A percentile compares a stretch with the other conserved stretches of the same genome.
Evolutionary conservation across 2,113 vertebrate genomes (phyloP).

Genomic region (Fregetta grallaria): DNA sequence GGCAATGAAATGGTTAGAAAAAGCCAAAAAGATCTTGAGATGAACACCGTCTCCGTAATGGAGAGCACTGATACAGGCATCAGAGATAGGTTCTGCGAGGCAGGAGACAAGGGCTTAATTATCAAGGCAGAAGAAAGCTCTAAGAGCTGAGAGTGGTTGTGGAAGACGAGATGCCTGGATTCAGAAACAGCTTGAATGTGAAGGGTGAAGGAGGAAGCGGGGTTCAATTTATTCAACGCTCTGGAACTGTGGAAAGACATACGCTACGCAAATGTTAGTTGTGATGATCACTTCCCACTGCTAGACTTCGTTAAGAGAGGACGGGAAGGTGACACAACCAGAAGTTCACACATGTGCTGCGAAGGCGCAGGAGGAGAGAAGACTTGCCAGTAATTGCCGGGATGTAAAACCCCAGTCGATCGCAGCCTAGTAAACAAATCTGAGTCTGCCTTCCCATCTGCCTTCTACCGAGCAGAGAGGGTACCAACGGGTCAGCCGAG

Average conservation of each 20-base stretch:
- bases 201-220: neutral
- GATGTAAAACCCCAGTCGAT: neutral
- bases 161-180: neutral
- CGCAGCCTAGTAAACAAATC: neutral
- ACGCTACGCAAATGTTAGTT: neutral
- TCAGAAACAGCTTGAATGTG: neutral
- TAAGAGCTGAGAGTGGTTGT: neutral
- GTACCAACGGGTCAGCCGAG: neutral
- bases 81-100: neutral
- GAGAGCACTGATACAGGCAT: neutral
- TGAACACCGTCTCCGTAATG: neutral
- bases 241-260: constrained; percentile 32
- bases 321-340: constrained; percentile 19
- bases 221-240: neutral
- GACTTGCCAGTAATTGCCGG: neutral
- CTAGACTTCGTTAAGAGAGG: neutral
- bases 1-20: neutral
- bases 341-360: constrained; percentile 30
- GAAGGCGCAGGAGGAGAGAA: neutral
- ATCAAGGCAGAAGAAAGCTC: neutral
- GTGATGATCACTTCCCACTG: constrained; percentile 53
- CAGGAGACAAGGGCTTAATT: neutral
- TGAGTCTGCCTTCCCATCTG: neutral
- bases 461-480: neutral
- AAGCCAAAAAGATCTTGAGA: neutral